phyloP scores from a whole-genome alignment of 1,140 invertebrate genomes.

The roundworm (Caenorhabditis elegans) region DNA sequence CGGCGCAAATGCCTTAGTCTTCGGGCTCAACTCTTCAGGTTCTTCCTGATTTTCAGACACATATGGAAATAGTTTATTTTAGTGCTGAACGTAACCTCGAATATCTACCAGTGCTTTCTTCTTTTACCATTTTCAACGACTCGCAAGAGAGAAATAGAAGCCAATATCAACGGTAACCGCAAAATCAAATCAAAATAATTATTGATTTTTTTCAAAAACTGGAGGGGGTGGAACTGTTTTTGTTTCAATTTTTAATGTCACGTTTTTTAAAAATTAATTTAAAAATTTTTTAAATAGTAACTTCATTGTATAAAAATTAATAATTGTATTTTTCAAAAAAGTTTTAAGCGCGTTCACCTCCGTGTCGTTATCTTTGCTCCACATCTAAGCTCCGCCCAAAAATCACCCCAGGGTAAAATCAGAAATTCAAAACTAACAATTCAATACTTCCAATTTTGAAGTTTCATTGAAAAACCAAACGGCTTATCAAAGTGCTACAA shows the following conservation, averaged over 20 bases:
- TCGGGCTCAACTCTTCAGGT: constrained; percentile 7
- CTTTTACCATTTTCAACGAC: constrained; percentile 16
- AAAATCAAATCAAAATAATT: constrained; percentile 13
- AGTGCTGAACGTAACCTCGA: neutral
- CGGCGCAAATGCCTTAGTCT: neutral
- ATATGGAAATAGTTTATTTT: neutral
- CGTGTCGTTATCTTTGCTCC: neutral
- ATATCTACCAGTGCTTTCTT: constrained; percentile 9
- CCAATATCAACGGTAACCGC: too few relatives aligned
- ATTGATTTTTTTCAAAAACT: too few relatives aligned
- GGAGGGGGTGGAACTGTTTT: too few relatives aligned
- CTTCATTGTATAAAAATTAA: too few relatives aligned
- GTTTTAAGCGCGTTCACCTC: neutral
- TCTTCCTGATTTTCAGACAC: constrained; percentile 23
- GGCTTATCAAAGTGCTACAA: too few relatives aligned
- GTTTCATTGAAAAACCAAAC: constrained; percentile 9
- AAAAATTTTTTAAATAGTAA: neutral
- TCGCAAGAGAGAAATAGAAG: constrained; percentile 13
- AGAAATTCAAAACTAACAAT: neutral
- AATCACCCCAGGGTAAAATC: neutral
- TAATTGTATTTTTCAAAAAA: too few relatives aligned
- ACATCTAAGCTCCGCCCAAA: constrained; percentile 12
- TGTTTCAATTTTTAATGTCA: neutral
- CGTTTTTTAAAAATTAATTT: neutral
- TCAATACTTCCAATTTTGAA: neutral